phyloP scores from a whole-genome alignment of 37 sponge, comb jelly and placozoan species.

The Cliona cf. orientalis region DNA sequence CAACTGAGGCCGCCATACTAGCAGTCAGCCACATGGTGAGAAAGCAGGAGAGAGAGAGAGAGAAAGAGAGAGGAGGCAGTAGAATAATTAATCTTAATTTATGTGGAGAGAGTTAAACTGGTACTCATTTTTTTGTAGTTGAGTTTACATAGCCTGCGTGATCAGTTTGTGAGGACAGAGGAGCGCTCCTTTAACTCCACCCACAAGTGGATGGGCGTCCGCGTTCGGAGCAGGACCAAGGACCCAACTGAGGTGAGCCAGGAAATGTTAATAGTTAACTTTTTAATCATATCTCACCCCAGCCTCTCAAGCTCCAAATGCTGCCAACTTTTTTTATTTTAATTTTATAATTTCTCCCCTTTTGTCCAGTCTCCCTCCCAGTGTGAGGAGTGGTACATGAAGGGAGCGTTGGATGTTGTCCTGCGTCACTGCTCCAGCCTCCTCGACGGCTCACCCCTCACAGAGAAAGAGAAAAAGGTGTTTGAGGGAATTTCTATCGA shows the following conservation, averaged over 20 bases:
- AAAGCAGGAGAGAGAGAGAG: too few species aligned
- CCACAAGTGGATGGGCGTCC: slow-evolving; percentile 96
- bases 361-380: slow-evolving; percentile 8
- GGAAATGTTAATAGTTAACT: not conserved
- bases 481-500: slow-evolving; percentile 38
- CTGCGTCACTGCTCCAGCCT: slow-evolving; percentile 66
- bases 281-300: not conserved
- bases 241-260: slow-evolving; percentile 32
- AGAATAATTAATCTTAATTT: not conserved
- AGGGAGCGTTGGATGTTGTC: slow-evolving; percentile 92
- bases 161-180: slow-evolving; percentile 68
- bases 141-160: slow-evolving; percentile 56
- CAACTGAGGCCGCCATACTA: slow-evolving; percentile 93
- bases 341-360: not conserved
- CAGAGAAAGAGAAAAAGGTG: slow-evolving; percentile 25
- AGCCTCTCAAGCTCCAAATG: not conserved
- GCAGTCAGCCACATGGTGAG: slow-evolving; percentile 63
- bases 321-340: not conserved
- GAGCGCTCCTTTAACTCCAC: slow-evolving; percentile 93
- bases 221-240: slow-evolving; percentile 26
- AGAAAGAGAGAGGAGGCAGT: too few species aligned
- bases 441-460: slow-evolving; percentile 27
- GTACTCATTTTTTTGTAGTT: slow-evolving; percentile 17
- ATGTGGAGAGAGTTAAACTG: not conserved
- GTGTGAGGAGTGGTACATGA: slow-evolving; percentile 85